These are phyloP conservation scores for Sebastolobus alascanus DNA, from an alignment of 2,797 vertebrate genomes.

Conservation along the genomic window DNA sequence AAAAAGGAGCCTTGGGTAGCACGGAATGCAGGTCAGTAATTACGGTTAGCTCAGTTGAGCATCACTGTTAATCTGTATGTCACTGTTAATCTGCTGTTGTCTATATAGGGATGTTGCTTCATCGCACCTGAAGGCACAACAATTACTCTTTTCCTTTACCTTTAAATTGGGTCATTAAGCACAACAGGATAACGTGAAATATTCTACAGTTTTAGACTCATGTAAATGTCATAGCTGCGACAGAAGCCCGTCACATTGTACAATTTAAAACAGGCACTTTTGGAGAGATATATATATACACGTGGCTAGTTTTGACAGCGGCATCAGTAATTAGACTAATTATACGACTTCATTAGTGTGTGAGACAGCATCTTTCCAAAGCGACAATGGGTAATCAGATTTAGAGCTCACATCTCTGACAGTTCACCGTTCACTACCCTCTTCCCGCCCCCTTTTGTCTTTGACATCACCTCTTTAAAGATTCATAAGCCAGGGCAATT, in stretches of 20 bases:
- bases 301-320: conserved; percentile 36
- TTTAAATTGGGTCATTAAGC: conserved; percentile 65
- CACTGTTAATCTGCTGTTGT: conserved; percentile 72
- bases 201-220: conserved; percentile 29
- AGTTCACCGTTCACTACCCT: conserved; percentile 54
- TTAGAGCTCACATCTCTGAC: conserved; percentile 66
- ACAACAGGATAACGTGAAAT: conserved; percentile 38
- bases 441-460: conserved; percentile 79
- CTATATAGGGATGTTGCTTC: conserved; percentile 69
- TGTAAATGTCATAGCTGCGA: neutral
- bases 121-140: conserved; percentile 68
- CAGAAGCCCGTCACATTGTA: conserved; percentile 10
- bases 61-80: conserved; percentile 72
- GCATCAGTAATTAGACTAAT: conserved; percentile 63
- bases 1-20: conserved; percentile 65
- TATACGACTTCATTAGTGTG: conserved; percentile 58
- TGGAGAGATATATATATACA: conserved; percentile 17
- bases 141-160: conserved; percentile 63
- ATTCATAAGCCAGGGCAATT: conserved; percentile 83
- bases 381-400: conserved; percentile 63
- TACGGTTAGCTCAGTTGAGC: conserved; percentile 70
- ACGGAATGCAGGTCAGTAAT: conserved; percentile 77
- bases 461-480: conserved; percentile 87
- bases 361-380: conserved; percentile 29
- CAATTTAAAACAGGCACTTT: conserved; percentile 29